phyloP scores from a whole-genome alignment of 37 sponge, comb jelly and placozoan species.

The Crambe crambe region DNA sequence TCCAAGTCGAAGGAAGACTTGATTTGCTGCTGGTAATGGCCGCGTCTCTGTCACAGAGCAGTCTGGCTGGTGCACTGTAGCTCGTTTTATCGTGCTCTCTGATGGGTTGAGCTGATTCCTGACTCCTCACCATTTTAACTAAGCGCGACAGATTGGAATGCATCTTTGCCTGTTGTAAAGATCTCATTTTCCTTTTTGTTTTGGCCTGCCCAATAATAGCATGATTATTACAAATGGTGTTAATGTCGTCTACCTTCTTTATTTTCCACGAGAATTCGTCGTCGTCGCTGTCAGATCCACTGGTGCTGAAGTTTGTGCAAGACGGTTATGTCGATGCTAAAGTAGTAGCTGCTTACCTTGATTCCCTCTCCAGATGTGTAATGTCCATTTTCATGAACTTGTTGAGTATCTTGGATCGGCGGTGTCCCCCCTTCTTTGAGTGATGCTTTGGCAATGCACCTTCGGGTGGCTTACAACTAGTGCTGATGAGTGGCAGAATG shows the following conservation, averaged over 20 bases:
- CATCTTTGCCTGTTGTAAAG: not conserved
- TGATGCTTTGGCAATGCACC: not conserved
- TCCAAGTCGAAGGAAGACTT: slow-evolving; percentile 4
- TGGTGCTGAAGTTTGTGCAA: slow-evolving; percentile 34
- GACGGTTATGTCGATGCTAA: not conserved
- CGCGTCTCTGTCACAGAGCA: not conserved
- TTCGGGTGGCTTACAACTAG: too few species aligned
- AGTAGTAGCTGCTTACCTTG: too few species aligned
- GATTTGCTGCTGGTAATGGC: not conserved
- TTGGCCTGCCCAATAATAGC: not conserved
- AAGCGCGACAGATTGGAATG: not conserved
- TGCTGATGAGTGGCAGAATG: too few species aligned
- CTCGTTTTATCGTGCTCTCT: not conserved
- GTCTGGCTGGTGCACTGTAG: not conserved
- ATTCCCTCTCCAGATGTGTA: slow-evolving; percentile 26
- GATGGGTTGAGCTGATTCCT: not conserved
- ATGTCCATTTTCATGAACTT: slow-evolving; percentile 29
- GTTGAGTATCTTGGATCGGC: not conserved
- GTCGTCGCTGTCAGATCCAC: slow-evolving; percentile 63
- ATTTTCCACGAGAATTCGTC: slow-evolving; percentile 13
- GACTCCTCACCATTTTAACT: not conserved
- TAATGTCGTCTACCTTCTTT: not conserved
- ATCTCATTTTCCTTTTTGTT: not conserved
- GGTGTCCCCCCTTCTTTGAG: slow-evolving; percentile 14
- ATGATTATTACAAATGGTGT: too few species aligned